Percentiles rank a stretch among this genome's conserved stretches.
Conservation (phyloP, 2,113 vertebrate genomes). For the Oreocharis arfaki region DNA sequence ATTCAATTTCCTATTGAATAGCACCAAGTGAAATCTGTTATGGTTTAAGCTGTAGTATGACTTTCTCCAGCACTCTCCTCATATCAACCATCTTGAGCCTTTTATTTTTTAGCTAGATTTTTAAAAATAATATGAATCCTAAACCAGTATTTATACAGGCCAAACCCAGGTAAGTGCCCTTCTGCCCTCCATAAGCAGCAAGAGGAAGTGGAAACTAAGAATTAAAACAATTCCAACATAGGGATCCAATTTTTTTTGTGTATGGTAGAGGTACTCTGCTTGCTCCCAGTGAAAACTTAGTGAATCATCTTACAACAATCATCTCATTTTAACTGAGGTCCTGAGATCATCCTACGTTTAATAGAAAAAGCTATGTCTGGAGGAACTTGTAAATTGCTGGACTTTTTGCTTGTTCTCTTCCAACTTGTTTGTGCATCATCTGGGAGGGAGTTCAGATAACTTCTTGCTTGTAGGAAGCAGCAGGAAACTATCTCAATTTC, state of each 20-base stretch:
- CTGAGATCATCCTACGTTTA: neutral
- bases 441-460: neutral
- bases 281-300: neutral
- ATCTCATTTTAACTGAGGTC: neutral
- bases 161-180: neutral
- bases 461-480: neutral
- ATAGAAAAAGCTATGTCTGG: neutral
- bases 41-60: conserved; percentile 18
- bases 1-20: conserved; percentile 53
- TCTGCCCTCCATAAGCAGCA: neutral
- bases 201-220: neutral
- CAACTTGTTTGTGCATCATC: neutral
- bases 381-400: neutral
- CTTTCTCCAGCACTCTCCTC: neutral
- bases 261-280: neutral
- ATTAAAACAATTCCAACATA: neutral
- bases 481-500: neutral
- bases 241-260: neutral
- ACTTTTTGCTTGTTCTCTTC: neutral
- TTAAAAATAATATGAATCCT: conserved; percentile 29
- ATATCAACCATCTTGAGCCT: neutral
- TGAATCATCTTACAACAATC: neutral
- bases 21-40: conserved; percentile 42
- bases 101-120: neutral
- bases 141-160: neutral